A percentile compares a stretch with the other conserved stretches of the same genome.
Conservation (phyloP, 1,140 invertebrate genomes). For the Drosophila melanica region DNA sequence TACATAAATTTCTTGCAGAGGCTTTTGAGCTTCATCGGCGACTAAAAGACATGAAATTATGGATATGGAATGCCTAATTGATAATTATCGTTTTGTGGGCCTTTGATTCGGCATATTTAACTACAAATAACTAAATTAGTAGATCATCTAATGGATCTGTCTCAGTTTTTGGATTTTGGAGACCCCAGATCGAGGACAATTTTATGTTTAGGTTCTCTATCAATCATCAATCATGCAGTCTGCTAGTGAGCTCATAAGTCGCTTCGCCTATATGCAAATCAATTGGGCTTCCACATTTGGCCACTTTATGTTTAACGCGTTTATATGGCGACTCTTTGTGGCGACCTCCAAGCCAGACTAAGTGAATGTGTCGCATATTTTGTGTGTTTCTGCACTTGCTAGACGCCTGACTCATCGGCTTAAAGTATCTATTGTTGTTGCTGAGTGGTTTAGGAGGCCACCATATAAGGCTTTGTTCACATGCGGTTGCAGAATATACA, state of each 20-base stretch:
- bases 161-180: conserved; percentile 4
- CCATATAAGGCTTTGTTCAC: conserved; percentile 46
- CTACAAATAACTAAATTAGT: conserved; percentile 45
- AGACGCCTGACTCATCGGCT: conserved; percentile 51
- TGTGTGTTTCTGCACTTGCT: conserved; percentile 14
- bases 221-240: conserved; percentile 39
- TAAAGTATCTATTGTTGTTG: conserved; percentile 25
- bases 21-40: conserved; percentile 10
- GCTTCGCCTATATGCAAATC: conserved; percentile 43
- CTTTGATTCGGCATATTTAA: conserved; percentile 26
- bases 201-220: conserved; percentile 2
- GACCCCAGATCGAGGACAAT: too few relatives aligned
- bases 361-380: conserved; percentile 55
- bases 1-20: conserved; percentile 72
- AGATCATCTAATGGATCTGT: conserved; percentile 19
- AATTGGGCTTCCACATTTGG: conserved; percentile 33
- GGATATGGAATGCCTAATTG: conserved; percentile 80
- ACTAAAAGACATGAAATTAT: conserved; percentile 43
- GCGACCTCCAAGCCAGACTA: conserved; percentile 53
- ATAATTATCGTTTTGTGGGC: conserved; percentile 80
- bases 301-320: conserved; percentile 66
- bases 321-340: conserved; percentile 50
- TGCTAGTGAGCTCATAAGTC: conserved; percentile 48
- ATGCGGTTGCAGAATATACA: conserved; percentile 3
- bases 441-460: conserved; percentile 48